Evolutionary conservation across 2,888 invertebrate genomes (phyloP).

Genomic region (Folsomia manolachei): DNA sequence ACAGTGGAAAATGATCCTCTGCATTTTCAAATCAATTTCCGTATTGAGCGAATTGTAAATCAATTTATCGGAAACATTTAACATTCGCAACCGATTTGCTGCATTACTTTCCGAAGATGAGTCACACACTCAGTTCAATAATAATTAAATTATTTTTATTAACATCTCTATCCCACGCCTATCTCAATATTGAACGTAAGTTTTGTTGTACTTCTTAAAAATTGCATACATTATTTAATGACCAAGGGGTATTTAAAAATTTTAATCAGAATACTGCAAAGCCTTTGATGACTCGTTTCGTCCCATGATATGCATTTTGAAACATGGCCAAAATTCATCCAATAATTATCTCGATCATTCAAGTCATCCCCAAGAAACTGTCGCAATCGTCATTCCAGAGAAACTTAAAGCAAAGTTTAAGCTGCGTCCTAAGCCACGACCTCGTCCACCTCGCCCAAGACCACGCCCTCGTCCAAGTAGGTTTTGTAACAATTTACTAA

Average conservation of each 20-base stretch:
- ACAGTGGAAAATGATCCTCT: not conserved
- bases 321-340: conserved; percentile 21
- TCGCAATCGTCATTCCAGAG: not conserved
- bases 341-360: not conserved
- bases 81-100: no score
- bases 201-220: not conserved
- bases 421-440: conserved; percentile 17
- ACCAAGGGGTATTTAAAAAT: not conserved
- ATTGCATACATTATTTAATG: not conserved
- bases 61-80: no score
- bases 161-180: not conserved
- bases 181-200: conserved; percentile 14
- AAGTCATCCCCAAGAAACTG: not conserved
- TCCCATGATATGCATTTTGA: conserved; percentile 41
- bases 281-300: conserved; percentile 33
- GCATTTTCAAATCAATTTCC: not conserved
- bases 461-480: conserved; percentile 12
- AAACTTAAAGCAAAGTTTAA: not conserved
- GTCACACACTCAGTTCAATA: not conserved
- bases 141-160: not conserved
- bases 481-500: not conserved
- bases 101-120: not conserved
- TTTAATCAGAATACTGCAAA: conserved; percentile 38
- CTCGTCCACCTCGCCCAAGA: conserved; percentile 6
- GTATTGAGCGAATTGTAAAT: not conserved